Conservation (phyloP, 2,888 invertebrate genomes). For the Dolomedes plantarius region DNA sequence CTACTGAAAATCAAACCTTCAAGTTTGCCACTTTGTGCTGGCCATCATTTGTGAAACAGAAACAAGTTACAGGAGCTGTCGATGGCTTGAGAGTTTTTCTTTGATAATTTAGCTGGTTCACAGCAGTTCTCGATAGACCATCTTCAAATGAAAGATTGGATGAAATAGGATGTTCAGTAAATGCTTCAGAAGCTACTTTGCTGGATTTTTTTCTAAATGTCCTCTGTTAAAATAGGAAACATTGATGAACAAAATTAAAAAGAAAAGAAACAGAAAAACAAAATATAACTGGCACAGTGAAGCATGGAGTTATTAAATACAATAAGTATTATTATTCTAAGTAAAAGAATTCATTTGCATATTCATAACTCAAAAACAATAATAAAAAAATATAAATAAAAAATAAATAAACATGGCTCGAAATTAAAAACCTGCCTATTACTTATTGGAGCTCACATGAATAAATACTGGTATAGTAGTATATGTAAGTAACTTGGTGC, state of each 20-base stretch:
- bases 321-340: no score
- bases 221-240: background rate
- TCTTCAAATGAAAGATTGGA: background rate
- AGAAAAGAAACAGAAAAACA: no score
- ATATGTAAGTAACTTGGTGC: no score
- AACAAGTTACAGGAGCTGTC: background rate
- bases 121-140: background rate
- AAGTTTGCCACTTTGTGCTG: background rate
- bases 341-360: no score
- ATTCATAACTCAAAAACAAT: no score
- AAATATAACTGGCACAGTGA: no score
- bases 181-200: background rate
- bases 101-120: background rate
- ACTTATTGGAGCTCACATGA: no score
- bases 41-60: background rate
- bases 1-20: background rate
- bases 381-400: no score
- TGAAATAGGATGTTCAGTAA: slow-evolving; percentile 1
- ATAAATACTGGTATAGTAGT: no score
- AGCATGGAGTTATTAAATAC: no score
- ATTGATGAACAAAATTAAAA: background rate
- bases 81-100: background rate
- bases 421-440: no score
- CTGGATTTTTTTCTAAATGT: background rate
- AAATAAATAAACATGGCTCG: no score